Conservation (phyloP, 2,113 vertebrate genomes). For the Syngnathus scovelli region DNA sequence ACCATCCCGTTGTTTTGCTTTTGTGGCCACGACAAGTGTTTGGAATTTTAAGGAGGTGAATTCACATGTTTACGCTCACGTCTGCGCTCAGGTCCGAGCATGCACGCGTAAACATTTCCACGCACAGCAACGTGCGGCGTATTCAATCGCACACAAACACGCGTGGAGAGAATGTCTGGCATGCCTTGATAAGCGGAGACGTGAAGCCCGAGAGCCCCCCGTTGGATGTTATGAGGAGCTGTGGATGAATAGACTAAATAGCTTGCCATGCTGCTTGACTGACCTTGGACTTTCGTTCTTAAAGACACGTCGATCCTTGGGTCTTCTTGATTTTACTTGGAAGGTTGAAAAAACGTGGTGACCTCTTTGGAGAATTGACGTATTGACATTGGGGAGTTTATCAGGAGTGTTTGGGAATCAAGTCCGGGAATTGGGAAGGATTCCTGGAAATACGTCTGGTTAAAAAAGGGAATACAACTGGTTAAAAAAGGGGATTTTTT, state of each 20-base stretch:
- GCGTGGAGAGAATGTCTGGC: conserved; percentile 59
- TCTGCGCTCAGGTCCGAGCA: conserved; percentile 55
- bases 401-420: conserved; percentile 5
- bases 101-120: conserved; percentile 28
- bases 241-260: conserved; percentile 62
- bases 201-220: conserved; percentile 33
- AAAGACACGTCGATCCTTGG: conserved; percentile 27
- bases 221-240: conserved; percentile 59
- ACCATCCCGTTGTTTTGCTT: conserved; percentile 60
- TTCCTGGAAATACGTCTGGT: conserved; percentile 42
- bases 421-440: neutral
- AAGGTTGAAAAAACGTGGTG: conserved; percentile 16
- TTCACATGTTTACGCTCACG: conserved; percentile 49
- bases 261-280: conserved; percentile 9
- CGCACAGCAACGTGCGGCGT: neutral
- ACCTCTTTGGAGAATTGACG: conserved; percentile 11
- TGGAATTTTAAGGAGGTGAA: conserved; percentile 55
- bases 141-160: conserved; percentile 21
- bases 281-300: conserved; percentile 41
- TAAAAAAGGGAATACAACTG: no score
- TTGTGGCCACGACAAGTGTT: conserved; percentile 59
- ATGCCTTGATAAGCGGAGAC: conserved; percentile 61
- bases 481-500: no score
- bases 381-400: conserved; percentile 6
- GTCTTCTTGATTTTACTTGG: conserved; percentile 20